Evolutionary conservation across 2,888 invertebrate genomes (phyloP).

Genomic region (Microdon myrmicae): DNA sequence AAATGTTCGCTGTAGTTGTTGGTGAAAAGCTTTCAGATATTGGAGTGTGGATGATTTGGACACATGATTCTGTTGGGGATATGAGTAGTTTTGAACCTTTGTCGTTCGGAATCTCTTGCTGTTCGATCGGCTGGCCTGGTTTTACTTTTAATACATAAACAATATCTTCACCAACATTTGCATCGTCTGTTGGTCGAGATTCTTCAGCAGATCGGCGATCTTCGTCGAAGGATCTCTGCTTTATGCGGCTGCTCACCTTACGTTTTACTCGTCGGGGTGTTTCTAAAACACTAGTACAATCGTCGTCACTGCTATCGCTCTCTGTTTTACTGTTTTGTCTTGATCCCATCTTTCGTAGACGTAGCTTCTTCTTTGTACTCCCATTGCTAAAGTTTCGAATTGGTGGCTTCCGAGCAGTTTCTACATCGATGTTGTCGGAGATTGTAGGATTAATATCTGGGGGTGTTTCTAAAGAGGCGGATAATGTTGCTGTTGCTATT

Average conservation of each 20-base stretch:
- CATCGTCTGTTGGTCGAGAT: slow-evolving; percentile 49
- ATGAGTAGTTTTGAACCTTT: slow-evolving; percentile 44
- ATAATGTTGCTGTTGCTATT: slow-evolving; percentile 50
- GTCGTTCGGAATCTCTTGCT: slow-evolving; percentile 44
- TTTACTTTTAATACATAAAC: slow-evolving; percentile 65
- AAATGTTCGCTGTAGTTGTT: slow-evolving; percentile 70
- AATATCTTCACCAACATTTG: slow-evolving; percentile 61
- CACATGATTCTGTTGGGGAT: slow-evolving; percentile 54
- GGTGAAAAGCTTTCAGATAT: slow-evolving; percentile 21
- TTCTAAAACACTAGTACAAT: slow-evolving; percentile 60
- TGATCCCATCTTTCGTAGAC: slow-evolving; percentile 65
- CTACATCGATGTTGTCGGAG: slow-evolving; percentile 53
- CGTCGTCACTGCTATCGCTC: slow-evolving; percentile 65
- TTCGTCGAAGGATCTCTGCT: slow-evolving; percentile 63
- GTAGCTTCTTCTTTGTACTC: slow-evolving; percentile 61
- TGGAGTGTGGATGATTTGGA: slow-evolving; percentile 52
- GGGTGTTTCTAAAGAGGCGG: slow-evolving; percentile 54
- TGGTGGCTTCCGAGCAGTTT: slow-evolving; percentile 10
- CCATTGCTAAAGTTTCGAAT: slow-evolving; percentile 53
- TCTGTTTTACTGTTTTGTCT: slow-evolving; percentile 67
- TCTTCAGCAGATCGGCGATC: slow-evolving; percentile 57
- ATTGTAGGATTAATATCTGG: slow-evolving; percentile 59
- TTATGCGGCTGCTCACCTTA: slow-evolving; percentile 62
- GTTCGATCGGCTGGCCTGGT: slow-evolving; percentile 62
- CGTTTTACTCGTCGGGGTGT: slow-evolving; percentile 65